A percentile compares a stretch with the other conserved stretches of the same genome.
These are phyloP conservation scores for Xestoiulus laeticollis DNA, from an alignment of 2,888 invertebrate genomes.

Conservation along the genomic window DNA sequence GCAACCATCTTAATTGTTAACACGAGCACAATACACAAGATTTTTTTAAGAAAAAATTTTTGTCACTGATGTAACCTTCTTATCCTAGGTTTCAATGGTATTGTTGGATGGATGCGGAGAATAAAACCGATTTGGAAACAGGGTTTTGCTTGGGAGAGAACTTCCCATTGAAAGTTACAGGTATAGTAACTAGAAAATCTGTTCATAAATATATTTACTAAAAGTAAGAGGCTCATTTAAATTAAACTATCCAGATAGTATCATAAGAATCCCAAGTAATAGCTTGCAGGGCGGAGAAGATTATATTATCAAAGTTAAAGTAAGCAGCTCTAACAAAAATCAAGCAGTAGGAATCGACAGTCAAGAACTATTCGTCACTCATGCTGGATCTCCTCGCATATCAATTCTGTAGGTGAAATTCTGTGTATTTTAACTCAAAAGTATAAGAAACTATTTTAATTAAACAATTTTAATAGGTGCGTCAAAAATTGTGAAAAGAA, in stretches of 20 bases:
- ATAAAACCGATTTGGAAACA: not conserved
- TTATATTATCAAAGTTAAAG: slow-evolving; percentile 17
- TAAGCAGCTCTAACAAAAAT: not conserved
- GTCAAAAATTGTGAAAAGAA: not conserved
- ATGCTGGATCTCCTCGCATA: not conserved
- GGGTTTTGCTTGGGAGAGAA: not conserved
- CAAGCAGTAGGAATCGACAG: slow-evolving; percentile 9
- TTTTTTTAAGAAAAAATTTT: no score
- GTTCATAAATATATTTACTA: no score
- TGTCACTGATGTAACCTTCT: not conserved
- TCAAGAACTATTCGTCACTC: not conserved
- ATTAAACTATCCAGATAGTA: not conserved
- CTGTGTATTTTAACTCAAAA: not conserved
- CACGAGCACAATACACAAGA: no score
- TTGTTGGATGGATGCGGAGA: not conserved
- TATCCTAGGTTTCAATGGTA: slow-evolving; percentile 18
- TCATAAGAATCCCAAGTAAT: not conserved
- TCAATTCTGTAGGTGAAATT: slow-evolving; percentile 5
- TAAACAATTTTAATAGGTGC: slow-evolving; percentile 2
- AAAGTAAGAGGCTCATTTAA: not conserved
- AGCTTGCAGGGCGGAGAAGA: not conserved
- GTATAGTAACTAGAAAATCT: not conserved
- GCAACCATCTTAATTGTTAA: no score
- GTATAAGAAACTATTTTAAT: not conserved
- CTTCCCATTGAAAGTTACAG: not conserved